These are phyloP conservation scores for Sanderia malayensis DNA, from an alignment of 30 jellyfish, hydroid and myxozoan species.

Conservation along the genomic window DNA sequence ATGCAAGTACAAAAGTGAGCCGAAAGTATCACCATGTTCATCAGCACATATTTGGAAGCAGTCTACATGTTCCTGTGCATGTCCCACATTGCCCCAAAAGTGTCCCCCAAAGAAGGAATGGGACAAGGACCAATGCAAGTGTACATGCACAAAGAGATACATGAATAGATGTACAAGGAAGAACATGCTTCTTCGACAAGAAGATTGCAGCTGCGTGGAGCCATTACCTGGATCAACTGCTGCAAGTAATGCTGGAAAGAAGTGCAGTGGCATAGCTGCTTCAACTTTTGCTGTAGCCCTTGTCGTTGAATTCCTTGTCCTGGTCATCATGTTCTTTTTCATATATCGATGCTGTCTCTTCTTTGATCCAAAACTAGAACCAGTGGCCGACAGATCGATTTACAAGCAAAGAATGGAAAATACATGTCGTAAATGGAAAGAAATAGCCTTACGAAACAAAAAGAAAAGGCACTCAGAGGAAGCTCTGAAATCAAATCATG, in stretches of 20 bases:
- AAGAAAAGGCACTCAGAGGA: no score
- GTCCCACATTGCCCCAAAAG: conserved; percentile 1
- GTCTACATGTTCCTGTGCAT: conserved; percentile 25
- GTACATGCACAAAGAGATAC: conserved; percentile 32
- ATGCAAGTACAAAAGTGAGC: conserved; percentile 26
- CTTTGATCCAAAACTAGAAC: conserved; percentile 1
- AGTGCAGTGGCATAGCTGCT: conserved; percentile 13
- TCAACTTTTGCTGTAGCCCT: conserved; percentile 5
- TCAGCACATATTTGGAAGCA: conserved; percentile 27
- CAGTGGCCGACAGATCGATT: no score
- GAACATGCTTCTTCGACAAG: conserved; percentile 17
- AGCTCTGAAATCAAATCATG: no score
- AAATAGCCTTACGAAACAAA: no score
- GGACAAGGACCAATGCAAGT: conserved; percentile 28
- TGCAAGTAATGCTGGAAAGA: conserved; percentile 30
- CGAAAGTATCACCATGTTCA: conserved; percentile 28
- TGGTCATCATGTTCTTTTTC: conserved; percentile 17
- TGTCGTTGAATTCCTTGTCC: conserved; percentile 25
- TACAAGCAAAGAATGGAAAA: no score
- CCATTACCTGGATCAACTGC: conserved; percentile 13
- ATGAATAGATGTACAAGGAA: conserved; percentile 30
- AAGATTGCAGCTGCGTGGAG: conserved; percentile 35
- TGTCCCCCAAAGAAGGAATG: conserved; percentile 54
- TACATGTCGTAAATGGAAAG: no score
- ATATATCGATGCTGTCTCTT: conserved; percentile 26